These are phyloP conservation scores for Orius laevigatus DNA, from an alignment of 1,140 invertebrate genomes.

Conservation along the genomic window DNA sequence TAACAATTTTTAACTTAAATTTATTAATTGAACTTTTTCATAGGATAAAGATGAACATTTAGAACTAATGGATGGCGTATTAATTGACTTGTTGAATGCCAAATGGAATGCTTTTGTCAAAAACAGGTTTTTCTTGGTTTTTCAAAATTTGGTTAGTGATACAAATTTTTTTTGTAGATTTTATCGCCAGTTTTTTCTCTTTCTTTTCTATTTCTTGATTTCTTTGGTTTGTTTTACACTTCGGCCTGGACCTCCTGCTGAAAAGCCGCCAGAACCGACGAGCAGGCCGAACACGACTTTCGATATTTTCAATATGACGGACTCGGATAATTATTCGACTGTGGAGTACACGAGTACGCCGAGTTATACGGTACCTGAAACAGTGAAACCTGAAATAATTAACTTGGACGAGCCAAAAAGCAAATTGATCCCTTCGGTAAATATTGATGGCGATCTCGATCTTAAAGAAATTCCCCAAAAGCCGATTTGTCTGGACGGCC, in stretches of 20 bases:
- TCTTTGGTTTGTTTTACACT: constrained; percentile 74
- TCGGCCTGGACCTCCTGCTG: constrained; percentile 49
- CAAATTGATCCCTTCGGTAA: too few species aligned
- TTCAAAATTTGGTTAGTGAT: background rate
- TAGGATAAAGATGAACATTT: constrained; percentile 89
- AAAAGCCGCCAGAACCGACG: constrained; percentile 2
- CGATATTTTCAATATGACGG: constrained; percentile 3
- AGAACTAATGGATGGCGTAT: constrained; percentile 84
- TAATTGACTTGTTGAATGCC: constrained; percentile 85
- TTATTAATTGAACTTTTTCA: constrained; percentile 18
- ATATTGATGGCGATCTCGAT: too few species aligned
- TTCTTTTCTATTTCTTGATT: constrained; percentile 74
- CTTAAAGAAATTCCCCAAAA: background rate
- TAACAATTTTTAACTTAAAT: constrained; percentile 17
- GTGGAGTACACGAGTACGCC: background rate
- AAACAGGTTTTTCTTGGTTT: constrained; percentile 37
- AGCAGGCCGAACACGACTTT: constrained; percentile 7
- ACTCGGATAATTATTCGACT: background rate
- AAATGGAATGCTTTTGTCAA: constrained; percentile 98
- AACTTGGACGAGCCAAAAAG: too few species aligned
- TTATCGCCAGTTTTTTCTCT: constrained; percentile 80
- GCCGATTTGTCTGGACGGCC: background rate
- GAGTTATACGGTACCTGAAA: too few species aligned
- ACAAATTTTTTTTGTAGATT: constrained; percentile 42
- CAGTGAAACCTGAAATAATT: too few species aligned